These are phyloP conservation scores for Magallana nippona DNA, from an alignment of 2,888 invertebrate species.

Conservation along the genomic window DNA sequence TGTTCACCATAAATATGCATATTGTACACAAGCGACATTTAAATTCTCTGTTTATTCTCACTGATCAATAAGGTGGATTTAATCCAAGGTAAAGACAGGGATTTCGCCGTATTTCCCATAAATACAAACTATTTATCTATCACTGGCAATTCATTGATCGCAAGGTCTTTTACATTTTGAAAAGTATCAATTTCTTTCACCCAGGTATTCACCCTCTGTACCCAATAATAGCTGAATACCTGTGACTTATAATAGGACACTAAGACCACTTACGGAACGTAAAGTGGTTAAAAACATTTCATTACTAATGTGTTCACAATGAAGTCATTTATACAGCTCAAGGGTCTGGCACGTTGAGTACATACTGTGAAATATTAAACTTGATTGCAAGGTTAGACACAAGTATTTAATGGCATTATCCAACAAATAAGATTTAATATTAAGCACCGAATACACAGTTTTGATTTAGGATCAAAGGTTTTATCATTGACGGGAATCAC, in stretches of 20 bases:
- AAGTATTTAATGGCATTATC: constrained; percentile 39
- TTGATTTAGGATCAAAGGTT: constrained; percentile 44
- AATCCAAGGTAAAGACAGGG: constrained; percentile 41
- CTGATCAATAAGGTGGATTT: constrained; percentile 40
- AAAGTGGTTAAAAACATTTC: constrained; percentile 24
- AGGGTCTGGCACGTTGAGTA: not conserved
- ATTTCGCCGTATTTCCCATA: constrained; percentile 34
- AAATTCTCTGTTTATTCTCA: constrained; percentile 37
- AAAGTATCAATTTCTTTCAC: not conserved
- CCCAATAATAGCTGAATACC: constrained; percentile 2
- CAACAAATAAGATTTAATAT: constrained; percentile 38
- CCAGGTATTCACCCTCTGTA: constrained; percentile 2
- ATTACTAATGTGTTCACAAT: not conserved
- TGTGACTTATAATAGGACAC: not conserved
- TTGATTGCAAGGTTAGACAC: constrained; percentile 9
- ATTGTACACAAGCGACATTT: constrained; percentile 24
- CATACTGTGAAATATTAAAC: constrained; percentile 11
- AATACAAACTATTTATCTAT: constrained; percentile 32
- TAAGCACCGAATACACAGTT: constrained; percentile 33
- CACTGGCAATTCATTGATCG: constrained; percentile 37
- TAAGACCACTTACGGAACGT: not conserved
- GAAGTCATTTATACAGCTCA: not conserved
- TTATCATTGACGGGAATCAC: constrained; percentile 28
- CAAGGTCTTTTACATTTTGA: constrained; percentile 23
- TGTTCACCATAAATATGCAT: constrained; percentile 33